Conservation (phyloP, 2,113 vertebrate species). For the Brachionichthys hirsutus region DNA sequence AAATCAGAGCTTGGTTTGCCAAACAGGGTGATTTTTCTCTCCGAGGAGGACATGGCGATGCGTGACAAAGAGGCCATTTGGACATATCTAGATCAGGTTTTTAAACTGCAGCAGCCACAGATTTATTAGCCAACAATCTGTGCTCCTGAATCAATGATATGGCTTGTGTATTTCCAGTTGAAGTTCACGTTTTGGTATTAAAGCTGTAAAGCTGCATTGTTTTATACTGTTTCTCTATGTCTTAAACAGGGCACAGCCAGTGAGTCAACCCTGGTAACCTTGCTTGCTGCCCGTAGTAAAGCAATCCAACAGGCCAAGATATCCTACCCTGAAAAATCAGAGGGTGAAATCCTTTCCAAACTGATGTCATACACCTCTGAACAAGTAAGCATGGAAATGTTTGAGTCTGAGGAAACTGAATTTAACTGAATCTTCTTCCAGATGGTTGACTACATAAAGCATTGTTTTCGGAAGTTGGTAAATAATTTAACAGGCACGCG, state of each 20-base stretch:
- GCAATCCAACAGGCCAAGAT: constrained; percentile 61
- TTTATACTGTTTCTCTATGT: constrained; percentile 26
- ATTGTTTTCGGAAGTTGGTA: too few relatives aligned
- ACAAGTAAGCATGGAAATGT: constrained; percentile 76
- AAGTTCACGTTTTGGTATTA: too few relatives aligned
- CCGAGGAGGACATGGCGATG: constrained; percentile 3
- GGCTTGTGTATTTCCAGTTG: too few relatives aligned
- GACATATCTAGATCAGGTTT: too few relatives aligned
- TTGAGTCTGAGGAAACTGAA: too few relatives aligned
- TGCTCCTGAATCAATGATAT: too few relatives aligned
- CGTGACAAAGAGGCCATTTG: background rate
- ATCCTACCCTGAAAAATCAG: constrained; percentile 66
- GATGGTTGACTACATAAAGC: too few relatives aligned
- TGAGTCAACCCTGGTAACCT: constrained; percentile 86
- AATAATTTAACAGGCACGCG: too few relatives aligned
- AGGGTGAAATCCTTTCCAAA: constrained; percentile 79
- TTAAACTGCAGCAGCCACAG: background rate
- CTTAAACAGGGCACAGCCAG: constrained; percentile 86
- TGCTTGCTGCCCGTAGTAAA: constrained; percentile 91
- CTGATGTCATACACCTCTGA: constrained; percentile 93
- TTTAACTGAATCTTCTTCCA: too few relatives aligned
- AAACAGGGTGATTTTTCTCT: constrained; percentile 1
- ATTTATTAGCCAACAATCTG: background rate
- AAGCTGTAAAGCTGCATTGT: background rate
- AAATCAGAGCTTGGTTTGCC: too few relatives aligned